These are phyloP conservation scores for Laticauda laticaudata DNA, from an alignment of 2,113 vertebrate species.

Conservation along the genomic window DNA sequence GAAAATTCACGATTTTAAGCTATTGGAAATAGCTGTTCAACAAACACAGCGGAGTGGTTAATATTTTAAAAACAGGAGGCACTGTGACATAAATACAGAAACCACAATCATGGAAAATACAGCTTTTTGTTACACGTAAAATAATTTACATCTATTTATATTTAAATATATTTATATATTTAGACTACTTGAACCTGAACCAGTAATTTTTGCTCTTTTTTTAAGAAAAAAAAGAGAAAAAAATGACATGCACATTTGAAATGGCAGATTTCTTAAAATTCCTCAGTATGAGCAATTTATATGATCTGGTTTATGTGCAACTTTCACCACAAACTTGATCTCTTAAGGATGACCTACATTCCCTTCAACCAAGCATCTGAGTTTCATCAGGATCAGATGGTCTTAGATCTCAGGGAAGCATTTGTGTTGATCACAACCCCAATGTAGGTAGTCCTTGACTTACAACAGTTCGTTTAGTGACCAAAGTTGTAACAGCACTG, in stretches of 20 bases:
- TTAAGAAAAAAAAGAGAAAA: slow-evolving; percentile 63
- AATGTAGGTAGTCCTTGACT: neutral
- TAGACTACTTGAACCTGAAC: slow-evolving; percentile 71
- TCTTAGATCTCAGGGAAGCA: neutral
- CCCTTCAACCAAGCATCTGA: neutral
- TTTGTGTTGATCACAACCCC: neutral
- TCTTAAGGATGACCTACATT: neutral
- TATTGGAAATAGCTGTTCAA: slow-evolving; percentile 80
- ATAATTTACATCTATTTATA: slow-evolving; percentile 53
- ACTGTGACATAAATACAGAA: slow-evolving; percentile 74
- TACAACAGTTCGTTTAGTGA: neutral
- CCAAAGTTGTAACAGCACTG: neutral
- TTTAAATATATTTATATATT: slow-evolving; percentile 49
- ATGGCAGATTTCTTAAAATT: slow-evolving; percentile 72
- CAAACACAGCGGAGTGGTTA: slow-evolving; percentile 81
- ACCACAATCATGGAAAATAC: slow-evolving; percentile 77
- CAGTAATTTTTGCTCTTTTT: slow-evolving; percentile 56
- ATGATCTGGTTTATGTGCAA: neutral
- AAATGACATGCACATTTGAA: slow-evolving; percentile 74
- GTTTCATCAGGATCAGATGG: neutral
- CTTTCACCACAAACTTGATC: neutral
- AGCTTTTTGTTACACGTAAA: slow-evolving; percentile 81
- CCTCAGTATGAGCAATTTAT: slow-evolving; percentile 75
- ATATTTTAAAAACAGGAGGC: slow-evolving; percentile 72
- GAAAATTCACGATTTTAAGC: slow-evolving; percentile 68